phyloP scores from a whole-genome alignment of 2,113 vertebrate species.

The Lota lota region DNA sequence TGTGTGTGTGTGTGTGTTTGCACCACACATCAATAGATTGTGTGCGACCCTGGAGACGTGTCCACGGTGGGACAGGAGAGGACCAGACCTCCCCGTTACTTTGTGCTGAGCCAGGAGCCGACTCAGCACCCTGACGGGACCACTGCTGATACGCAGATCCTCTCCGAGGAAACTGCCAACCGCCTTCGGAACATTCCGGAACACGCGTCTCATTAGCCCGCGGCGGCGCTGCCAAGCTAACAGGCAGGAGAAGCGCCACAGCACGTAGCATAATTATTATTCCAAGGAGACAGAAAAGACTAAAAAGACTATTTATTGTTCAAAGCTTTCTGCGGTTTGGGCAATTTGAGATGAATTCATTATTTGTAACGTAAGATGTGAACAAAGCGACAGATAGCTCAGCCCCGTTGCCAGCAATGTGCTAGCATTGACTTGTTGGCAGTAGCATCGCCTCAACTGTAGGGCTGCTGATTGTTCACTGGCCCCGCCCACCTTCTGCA shows the following conservation, averaged over 20 bases:
- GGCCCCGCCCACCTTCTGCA: constrained; percentile 84
- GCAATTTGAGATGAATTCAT: no score
- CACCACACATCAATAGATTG: neutral
- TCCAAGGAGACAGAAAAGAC: no score
- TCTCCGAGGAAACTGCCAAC: constrained; percentile 39
- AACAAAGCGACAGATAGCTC: neutral
- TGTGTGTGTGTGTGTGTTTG: no score
- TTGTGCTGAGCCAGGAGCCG: constrained; percentile 51
- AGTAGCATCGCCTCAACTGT: no score
- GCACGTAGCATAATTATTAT: neutral
- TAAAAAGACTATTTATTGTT: no score
- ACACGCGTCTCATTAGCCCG: constrained; percentile 46
- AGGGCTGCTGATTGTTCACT: no score
- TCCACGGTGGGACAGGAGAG: constrained; percentile 32
- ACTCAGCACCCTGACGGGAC: constrained; percentile 32
- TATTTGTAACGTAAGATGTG: no score
- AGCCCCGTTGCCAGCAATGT: no score
- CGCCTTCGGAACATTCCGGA: constrained; percentile 15
- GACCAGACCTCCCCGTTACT: constrained; percentile 43
- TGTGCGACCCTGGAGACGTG: constrained; percentile 44
- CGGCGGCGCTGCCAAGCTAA: constrained; percentile 40
- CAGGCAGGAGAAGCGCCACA: neutral
- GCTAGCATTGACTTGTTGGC: no score
- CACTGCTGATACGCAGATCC: constrained; percentile 45
- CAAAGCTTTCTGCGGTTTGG: no score